These are phyloP conservation scores for Drosophila fungiperda DNA, from an alignment of 2,888 invertebrate genomes.

Conservation along the genomic window DNA sequence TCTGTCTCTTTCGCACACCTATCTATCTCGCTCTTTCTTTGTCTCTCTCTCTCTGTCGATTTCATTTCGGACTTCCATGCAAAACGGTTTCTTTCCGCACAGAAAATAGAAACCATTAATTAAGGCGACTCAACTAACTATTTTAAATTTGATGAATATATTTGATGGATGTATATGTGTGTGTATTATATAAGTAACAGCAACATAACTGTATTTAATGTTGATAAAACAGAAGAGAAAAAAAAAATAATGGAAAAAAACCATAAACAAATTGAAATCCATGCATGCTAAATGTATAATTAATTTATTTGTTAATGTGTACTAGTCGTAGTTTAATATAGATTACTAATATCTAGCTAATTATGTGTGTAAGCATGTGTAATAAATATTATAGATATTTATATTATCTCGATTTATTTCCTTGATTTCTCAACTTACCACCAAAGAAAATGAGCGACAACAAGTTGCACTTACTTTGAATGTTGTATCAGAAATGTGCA, in stretches of 20 bases:
- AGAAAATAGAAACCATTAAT: conserved; percentile 8
- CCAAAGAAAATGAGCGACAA: not conserved
- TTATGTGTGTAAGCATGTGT: conserved; percentile 24
- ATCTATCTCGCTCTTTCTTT: not conserved
- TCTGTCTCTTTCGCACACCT: not conserved
- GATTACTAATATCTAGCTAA: conserved; percentile 23
- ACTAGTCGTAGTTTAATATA: conserved; percentile 20
- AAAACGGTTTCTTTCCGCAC: conserved; percentile 46
- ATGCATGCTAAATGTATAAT: conserved; percentile 4
- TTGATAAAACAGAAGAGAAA: not conserved
- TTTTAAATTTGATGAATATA: conserved; percentile 5
- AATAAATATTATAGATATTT: conserved; percentile 37
- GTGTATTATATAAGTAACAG: conserved; percentile 16
- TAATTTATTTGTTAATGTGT: conserved; percentile 11
- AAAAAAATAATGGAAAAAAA: not conserved
- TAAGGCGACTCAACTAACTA: conserved; percentile 12
- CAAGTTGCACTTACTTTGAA: not conserved
- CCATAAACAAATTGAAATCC: not conserved
- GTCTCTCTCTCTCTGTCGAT: not conserved
- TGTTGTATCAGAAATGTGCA: conserved; percentile 4
- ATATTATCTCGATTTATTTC: conserved; percentile 16
- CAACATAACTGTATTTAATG: conserved; percentile 15
- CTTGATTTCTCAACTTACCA: not conserved
- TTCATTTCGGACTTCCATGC: conserved; percentile 12
- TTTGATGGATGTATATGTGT: conserved; percentile 36